phyloP scores from a whole-genome alignment of 2,797 vertebrate genomes.

The Sebastes vulpes region DNA sequence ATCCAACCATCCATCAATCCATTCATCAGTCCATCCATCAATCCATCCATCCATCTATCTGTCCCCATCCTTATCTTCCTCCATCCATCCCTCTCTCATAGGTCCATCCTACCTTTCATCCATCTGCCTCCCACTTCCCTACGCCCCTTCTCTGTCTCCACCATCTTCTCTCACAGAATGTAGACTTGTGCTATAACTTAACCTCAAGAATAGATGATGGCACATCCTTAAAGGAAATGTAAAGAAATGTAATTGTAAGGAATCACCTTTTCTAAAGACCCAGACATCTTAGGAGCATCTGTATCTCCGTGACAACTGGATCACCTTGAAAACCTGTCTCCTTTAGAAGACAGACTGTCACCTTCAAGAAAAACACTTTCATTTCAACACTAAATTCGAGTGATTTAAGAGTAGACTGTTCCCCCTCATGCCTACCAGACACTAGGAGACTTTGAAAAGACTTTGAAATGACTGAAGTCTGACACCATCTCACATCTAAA shows the following conservation, averaged over 20 bases:
- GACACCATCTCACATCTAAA: too few species aligned
- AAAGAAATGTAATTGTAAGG: neutral
- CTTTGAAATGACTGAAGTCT: too few species aligned
- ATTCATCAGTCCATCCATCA: too few species aligned
- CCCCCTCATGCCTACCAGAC: too few species aligned
- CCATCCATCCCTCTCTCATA: neutral
- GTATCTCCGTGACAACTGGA: neutral
- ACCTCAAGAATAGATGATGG: neutral
- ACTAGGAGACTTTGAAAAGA: too few species aligned
- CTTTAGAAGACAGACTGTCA: neutral
- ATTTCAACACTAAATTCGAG: neutral
- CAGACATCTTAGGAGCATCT: neutral
- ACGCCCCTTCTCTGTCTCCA: neutral
- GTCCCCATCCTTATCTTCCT: neutral
- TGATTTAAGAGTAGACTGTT: neutral
- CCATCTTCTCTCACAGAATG: neutral
- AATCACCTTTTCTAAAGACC: neutral
- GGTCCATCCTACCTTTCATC: neutral
- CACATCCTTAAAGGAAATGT: neutral
- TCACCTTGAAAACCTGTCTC: constrained; percentile 11
- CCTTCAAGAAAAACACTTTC: neutral
- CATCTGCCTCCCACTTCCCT: too few species aligned
- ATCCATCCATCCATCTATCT: neutral
- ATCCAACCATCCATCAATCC: too few species aligned
- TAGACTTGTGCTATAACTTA: neutral